Evolutionary conservation across 2,797 vertebrate species (phyloP).

Genomic region (Sorex maritimensis): DNA sequence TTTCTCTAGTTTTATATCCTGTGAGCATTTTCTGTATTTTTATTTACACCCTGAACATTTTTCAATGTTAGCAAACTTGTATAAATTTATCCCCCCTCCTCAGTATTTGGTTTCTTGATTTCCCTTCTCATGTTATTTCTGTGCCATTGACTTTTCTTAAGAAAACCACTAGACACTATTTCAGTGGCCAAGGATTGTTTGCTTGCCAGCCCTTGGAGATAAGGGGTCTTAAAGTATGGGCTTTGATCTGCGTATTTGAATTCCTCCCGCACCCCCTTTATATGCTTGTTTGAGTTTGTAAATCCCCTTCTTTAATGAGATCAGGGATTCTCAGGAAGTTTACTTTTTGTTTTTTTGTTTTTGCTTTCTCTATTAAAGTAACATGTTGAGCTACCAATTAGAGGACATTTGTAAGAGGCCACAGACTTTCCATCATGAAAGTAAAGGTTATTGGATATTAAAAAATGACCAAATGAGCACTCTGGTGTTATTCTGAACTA

Average conservation of each 20-base stretch:
- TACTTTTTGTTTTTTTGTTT: not conserved
- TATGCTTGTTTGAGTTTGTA: slow-evolving; percentile 8
- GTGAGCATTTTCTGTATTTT: not conserved
- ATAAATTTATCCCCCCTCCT: not conserved
- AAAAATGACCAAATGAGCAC: not conserved
- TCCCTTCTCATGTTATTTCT: not conserved
- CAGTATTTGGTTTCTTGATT: not conserved
- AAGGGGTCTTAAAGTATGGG: not conserved
- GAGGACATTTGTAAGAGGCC: slow-evolving; percentile 9
- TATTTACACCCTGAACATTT: not conserved
- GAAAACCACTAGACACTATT: not conserved
- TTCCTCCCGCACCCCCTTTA: not conserved
- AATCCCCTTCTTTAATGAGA: slow-evolving; percentile 55
- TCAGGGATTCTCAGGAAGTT: not conserved
- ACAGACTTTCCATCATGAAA: not conserved
- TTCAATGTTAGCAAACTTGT: slow-evolving; percentile 50
- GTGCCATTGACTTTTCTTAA: slow-evolving; percentile 13
- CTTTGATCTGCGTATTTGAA: slow-evolving; percentile 65
- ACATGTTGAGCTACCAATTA: slow-evolving; percentile 18
- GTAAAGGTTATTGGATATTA: not conserved
- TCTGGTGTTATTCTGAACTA: not conserved
- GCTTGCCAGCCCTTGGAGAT: slow-evolving; percentile 28
- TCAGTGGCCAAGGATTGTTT: not conserved
- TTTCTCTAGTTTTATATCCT: not conserved
- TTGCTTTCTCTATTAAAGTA: slow-evolving; percentile 3